These are phyloP conservation scores for Dilophus febrilis DNA, from an alignment of 2,888 invertebrate genomes.

Conservation along the genomic window DNA sequence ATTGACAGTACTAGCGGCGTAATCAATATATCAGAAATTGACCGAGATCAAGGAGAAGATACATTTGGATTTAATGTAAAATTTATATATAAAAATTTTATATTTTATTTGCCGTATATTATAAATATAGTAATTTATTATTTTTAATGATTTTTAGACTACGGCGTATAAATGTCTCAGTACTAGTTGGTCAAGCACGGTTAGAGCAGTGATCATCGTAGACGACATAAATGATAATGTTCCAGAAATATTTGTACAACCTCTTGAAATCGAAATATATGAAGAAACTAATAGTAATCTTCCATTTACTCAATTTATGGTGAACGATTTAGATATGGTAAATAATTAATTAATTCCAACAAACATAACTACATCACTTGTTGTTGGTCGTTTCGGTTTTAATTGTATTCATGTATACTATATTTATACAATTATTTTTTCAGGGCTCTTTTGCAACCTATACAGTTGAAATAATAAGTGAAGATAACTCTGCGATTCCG, in stretches of 20 bases:
- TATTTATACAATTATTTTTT: conserved; percentile 9
- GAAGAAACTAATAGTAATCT: conserved; percentile 38
- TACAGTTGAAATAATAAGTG: conserved; percentile 26
- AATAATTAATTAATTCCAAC: no score
- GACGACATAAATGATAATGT: conserved; percentile 47
- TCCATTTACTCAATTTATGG: conserved; percentile 33
- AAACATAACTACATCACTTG: no score
- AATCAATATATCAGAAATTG: conserved; percentile 18
- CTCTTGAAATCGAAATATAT: conserved; percentile 28
- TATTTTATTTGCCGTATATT: no score
- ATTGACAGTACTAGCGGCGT: not conserved
- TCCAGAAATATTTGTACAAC: conserved; percentile 33
- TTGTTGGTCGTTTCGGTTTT: no score
- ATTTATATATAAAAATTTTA: no score
- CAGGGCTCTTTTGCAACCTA: conserved; percentile 44
- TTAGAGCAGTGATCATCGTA: conserved; percentile 32
- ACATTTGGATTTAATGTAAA: no score
- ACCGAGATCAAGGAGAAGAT: conserved; percentile 22
- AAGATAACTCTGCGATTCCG: conserved; percentile 11
- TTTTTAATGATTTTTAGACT: conserved; percentile 16
- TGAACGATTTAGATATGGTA: conserved; percentile 37
- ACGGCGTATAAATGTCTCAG: conserved; percentile 31
- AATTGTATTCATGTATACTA: no score
- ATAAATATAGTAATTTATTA: no score
- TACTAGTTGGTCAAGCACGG: conserved; percentile 20